Percentiles rank a stretch among this genome's conserved stretches.
phyloP scores from a whole-genome alignment of 2,888 invertebrate species.

The Nasonovia ribisnigri region DNA sequence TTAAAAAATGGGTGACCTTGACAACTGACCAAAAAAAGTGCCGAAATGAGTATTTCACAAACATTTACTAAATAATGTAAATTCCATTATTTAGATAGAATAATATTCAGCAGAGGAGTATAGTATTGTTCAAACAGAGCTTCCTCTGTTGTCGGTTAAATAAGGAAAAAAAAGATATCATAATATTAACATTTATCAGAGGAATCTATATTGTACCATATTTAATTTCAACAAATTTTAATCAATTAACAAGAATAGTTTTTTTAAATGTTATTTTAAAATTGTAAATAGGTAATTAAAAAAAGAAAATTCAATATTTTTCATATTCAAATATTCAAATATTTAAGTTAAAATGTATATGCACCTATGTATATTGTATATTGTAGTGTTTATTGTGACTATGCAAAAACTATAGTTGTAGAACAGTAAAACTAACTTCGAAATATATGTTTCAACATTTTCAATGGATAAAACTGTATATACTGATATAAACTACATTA shows the following conservation, averaged over 20 bases:
- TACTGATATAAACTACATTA: too few relatives aligned
- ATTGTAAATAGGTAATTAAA: neutral
- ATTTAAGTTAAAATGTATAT: neutral
- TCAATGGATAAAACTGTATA: too few relatives aligned
- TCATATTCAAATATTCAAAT: neutral
- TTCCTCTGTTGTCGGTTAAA: too few relatives aligned
- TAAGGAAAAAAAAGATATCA: too few relatives aligned
- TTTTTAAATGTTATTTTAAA: too few relatives aligned
- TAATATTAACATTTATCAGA: neutral
- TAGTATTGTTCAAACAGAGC: too few relatives aligned
- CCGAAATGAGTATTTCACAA: neutral
- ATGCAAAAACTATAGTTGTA: neutral
- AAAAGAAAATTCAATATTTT: neutral
- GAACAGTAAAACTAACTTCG: neutral
- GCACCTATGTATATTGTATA: too few relatives aligned
- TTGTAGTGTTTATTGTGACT: neutral
- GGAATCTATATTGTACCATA: neutral
- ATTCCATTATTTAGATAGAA: neutral
- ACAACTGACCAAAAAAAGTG: neutral
- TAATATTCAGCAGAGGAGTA: neutral
- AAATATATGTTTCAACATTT: neutral
- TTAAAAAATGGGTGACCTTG: neutral
- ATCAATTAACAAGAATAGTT: neutral
- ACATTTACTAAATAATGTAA: neutral
- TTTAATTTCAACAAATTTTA: too few relatives aligned